Percentiles rank a stretch among this genome's conserved stretches.
phyloP scores from a whole-genome alignment of 2,888 invertebrate genomes.

The Caenorhabditis wallacei region DNA sequence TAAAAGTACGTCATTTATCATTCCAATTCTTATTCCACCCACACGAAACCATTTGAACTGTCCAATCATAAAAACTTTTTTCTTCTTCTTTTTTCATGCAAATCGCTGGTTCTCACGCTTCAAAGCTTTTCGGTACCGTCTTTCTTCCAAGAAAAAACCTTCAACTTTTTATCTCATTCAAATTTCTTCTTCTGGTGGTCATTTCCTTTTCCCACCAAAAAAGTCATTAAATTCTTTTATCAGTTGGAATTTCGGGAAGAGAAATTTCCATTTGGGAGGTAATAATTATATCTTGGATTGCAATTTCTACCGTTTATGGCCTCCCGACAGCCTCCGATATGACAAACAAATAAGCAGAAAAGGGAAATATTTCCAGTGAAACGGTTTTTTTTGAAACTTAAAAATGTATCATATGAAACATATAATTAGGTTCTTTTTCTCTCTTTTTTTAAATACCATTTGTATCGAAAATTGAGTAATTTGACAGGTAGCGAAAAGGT shows the following conservation, averaged over 20 bases:
- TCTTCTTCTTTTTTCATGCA: constrained; percentile 35
- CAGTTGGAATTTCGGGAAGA: constrained; percentile 16
- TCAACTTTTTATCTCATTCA: constrained; percentile 27
- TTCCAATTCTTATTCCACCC: background rate
- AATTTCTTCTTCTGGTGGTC: background rate
- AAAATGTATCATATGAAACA: background rate
- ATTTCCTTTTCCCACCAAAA: background rate
- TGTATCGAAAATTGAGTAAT: background rate
- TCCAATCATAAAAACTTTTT: constrained; percentile 18
- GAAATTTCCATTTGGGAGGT: background rate
- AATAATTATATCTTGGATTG: constrained; percentile 33
- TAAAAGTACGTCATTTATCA: background rate
- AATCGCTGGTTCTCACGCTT: constrained; percentile 48
- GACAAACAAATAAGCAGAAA: constrained; percentile 14
- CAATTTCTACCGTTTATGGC: constrained; percentile 33
- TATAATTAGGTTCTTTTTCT: background rate
- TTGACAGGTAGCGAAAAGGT: constrained; percentile 16
- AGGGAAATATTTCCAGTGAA: background rate
- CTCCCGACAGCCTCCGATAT: constrained; percentile 36
- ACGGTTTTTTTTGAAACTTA: constrained; percentile 4
- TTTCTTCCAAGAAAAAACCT: background rate
- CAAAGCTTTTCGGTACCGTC: constrained; percentile 41
- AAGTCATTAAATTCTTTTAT: constrained; percentile 20
- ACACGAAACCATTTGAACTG: constrained; percentile 17
- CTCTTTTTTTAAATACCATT: background rate